A percentile compares a stretch with the other conserved stretches of the same genome.
These are phyloP conservation scores for Etheostoma perlongum DNA, from an alignment of 2,797 vertebrate species.

Conservation along the genomic window DNA sequence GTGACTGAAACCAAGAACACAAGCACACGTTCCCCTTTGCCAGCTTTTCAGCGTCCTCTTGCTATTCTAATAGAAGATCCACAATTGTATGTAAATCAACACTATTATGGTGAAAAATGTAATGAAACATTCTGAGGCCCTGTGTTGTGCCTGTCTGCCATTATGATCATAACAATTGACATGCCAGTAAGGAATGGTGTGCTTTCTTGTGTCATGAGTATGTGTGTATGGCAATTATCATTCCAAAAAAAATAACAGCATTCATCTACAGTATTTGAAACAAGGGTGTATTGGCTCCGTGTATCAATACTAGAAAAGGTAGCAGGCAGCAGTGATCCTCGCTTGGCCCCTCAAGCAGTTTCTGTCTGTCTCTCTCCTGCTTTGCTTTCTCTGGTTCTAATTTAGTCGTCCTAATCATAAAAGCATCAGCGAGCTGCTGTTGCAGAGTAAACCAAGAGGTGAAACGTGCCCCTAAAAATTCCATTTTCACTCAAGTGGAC, in stretches of 20 bases:
- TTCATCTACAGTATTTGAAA: slow-evolving; percentile 58
- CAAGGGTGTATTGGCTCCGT: slow-evolving; percentile 51
- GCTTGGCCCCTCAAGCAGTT: slow-evolving; percentile 27
- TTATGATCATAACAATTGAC: slow-evolving; percentile 58
- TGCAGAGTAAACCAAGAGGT: slow-evolving; percentile 73
- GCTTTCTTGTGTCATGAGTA: slow-evolving; percentile 39
- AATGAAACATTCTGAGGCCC: slow-evolving; percentile 53
- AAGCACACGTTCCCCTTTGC: slow-evolving; percentile 27
- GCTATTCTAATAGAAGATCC: slow-evolving; percentile 49
- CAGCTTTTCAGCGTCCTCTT: slow-evolving; percentile 44
- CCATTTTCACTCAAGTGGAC: slow-evolving; percentile 80
- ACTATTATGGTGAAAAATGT: slow-evolving; percentile 60
- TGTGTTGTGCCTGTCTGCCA: slow-evolving; percentile 39
- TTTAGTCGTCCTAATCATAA: slow-evolving; percentile 82
- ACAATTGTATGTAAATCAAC: slow-evolving; percentile 67
- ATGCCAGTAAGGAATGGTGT: slow-evolving; percentile 34
- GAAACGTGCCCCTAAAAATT: slow-evolving; percentile 78
- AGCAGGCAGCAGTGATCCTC: slow-evolving; percentile 52
- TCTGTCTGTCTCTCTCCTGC: slow-evolving; percentile 33
- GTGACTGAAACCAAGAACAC: slow-evolving; percentile 63
- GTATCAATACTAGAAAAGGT: slow-evolving; percentile 44
- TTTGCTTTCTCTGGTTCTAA: slow-evolving; percentile 75
- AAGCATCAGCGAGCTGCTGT: slow-evolving; percentile 75
- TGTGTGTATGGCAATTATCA: slow-evolving; percentile 50
- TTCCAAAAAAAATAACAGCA: slow-evolving; percentile 72